Conservation (phyloP, 1,140 invertebrate species). For the Diachasma alloeum region DNA sequence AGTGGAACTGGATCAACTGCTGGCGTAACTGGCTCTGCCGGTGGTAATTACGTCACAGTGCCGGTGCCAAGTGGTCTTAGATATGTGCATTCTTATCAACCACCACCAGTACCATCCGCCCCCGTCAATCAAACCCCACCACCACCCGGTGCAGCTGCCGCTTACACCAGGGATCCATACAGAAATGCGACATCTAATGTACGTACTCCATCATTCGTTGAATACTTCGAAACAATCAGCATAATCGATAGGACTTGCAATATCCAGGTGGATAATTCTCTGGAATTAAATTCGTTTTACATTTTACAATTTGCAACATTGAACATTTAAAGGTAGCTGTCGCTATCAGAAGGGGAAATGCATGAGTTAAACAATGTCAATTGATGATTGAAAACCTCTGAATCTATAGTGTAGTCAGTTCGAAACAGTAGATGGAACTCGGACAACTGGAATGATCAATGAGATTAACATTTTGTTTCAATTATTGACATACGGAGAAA, state of each 20-base stretch:
- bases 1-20: slow-evolving; percentile 31
- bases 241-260: not conserved
- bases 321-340: too few species aligned
- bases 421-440: too few species aligned
- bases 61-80: slow-evolving; percentile 54
- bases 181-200: slow-evolving; percentile 57
- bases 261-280: too few species aligned
- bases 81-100: slow-evolving; percentile 60
- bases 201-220: slow-evolving; percentile 40
- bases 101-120: slow-evolving; percentile 49
- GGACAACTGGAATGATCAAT: too few species aligned
- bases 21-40: slow-evolving; percentile 29
- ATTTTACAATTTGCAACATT: too few species aligned
- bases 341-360: too few species aligned
- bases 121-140: slow-evolving; percentile 57
- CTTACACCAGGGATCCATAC: slow-evolving; percentile 56
- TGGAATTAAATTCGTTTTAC: too few species aligned
- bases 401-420: too few species aligned
- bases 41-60: slow-evolving; percentile 47
- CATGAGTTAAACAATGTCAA: too few species aligned
- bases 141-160: slow-evolving; percentile 46
- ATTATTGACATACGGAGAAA: too few species aligned
- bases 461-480: too few species aligned
- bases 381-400: too few species aligned
- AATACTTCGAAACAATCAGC: not conserved